Percentiles rank a stretch among this genome's conserved stretches.
phyloP scores from a whole-genome alignment of 2,888 invertebrate species.

The Electrophaes corylata region DNA sequence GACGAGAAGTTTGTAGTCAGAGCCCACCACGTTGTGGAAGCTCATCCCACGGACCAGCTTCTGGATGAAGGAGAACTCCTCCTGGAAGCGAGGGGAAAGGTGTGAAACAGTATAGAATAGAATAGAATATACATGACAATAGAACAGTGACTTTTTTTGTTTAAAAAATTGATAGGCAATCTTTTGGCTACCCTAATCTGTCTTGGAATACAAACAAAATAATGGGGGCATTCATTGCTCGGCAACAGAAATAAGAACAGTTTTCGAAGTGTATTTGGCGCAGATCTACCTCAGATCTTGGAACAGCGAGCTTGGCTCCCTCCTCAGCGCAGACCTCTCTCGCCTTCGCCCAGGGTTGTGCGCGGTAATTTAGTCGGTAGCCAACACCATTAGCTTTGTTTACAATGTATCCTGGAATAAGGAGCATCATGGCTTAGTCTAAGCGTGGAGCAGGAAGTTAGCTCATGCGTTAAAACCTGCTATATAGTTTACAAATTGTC shows the following conservation, averaged over 20 bases:
- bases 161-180: too few relatives aligned
- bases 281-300: constrained; percentile 52
- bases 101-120: not conserved
- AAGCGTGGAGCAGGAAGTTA: too few relatives aligned
- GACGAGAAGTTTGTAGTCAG: constrained; percentile 53
- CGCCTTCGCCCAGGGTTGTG: constrained; percentile 59
- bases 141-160: too few relatives aligned
- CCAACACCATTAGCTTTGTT: constrained; percentile 47
- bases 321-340: constrained; percentile 46
- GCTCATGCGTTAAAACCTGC: too few relatives aligned
- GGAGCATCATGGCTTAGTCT: not conserved
- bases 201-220: too few relatives aligned
- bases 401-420: constrained; percentile 51
- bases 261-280: not conserved
- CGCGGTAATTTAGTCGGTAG: constrained; percentile 59
- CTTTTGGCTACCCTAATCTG: too few relatives aligned
- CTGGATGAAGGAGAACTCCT: constrained; percentile 64
- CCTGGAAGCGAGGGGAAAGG: constrained; percentile 48
- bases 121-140: not conserved
- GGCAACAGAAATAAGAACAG: too few relatives aligned
- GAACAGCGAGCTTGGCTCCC: constrained; percentile 63
- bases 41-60: constrained; percentile 62
- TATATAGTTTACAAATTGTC: too few relatives aligned
- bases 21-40: constrained; percentile 51
- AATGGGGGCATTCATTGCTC: too few relatives aligned